Percentiles rank a stretch among this genome's conserved stretches.
phyloP scores from a whole-genome alignment of 2,888 invertebrate genomes.

The Stomorhina lunata region DNA sequence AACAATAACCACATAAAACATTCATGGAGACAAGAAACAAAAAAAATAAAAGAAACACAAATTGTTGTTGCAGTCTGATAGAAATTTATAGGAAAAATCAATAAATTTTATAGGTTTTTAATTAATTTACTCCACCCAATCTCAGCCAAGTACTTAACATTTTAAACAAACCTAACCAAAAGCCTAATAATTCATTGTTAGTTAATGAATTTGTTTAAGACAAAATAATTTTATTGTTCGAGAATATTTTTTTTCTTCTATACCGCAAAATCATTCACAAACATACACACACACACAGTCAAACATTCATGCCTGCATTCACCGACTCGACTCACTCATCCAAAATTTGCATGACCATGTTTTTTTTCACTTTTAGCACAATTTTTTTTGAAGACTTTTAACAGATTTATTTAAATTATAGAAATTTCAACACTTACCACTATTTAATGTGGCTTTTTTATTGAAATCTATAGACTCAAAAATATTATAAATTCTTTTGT shows the following conservation, averaged over 20 bases:
- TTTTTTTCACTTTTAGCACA: constrained; percentile 45
- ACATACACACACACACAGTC: neutral
- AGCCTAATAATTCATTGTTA: neutral
- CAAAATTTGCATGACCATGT: constrained; percentile 58
- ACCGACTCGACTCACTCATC: constrained; percentile 49
- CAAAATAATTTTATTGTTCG: neutral
- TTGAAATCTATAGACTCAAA: constrained; percentile 61
- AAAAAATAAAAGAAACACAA: neutral
- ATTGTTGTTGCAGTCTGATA: constrained; percentile 4
- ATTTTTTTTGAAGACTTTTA: constrained; percentile 26
- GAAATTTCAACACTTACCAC: constrained; percentile 66
- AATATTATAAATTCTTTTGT: constrained; percentile 33
- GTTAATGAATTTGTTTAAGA: neutral
- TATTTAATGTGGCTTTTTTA: constrained; percentile 65
- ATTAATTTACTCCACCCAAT: neutral
- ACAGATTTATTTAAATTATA: neutral
- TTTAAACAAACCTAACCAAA: neutral
- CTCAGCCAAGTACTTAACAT: neutral
- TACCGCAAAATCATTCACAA: constrained; percentile 21
- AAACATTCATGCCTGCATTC: neutral
- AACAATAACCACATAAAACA: neutral
- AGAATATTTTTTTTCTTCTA: constrained; percentile 23
- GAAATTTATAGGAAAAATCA: constrained; percentile 41
- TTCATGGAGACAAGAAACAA: neutral
- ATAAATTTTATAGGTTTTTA: constrained; percentile 12